Conservation (phyloP, 2,113 vertebrate genomes). For the Budorcas taxicolor region DNA sequence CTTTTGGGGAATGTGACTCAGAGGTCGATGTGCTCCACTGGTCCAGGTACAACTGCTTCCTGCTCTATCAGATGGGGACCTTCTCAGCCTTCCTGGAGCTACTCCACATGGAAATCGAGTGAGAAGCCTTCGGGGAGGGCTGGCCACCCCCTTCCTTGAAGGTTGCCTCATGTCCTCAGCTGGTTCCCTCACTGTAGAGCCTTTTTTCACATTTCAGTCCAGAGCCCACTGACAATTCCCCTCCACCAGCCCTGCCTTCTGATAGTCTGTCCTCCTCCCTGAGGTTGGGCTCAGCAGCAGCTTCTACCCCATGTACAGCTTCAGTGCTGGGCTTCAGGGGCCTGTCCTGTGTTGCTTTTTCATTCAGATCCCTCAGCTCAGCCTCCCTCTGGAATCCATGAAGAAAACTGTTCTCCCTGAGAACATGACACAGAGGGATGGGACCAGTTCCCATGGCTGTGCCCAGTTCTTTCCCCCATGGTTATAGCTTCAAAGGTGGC, state of each 20-base stretch:
- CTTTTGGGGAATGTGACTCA: slow-evolving; percentile 92
- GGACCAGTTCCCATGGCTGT: not conserved
- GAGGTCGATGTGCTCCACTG: slow-evolving; percentile 91
- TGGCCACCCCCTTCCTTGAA: not conserved
- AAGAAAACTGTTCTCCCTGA: not conserved
- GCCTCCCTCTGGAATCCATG: not conserved
- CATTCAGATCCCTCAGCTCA: not conserved
- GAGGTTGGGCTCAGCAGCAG: not conserved
- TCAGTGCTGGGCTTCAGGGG: not conserved
- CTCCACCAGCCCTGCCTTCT: not conserved
- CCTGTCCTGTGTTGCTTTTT: not conserved
- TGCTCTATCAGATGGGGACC: slow-evolving; percentile 94
- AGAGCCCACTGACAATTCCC: not conserved
- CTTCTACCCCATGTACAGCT: not conserved
- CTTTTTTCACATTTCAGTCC: not conserved
- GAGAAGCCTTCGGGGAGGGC: slow-evolving; percentile 10
- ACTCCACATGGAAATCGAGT: slow-evolving; percentile 98
- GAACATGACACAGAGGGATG: not conserved
- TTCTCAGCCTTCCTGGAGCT: slow-evolving; percentile 95
- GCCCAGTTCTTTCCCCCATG: not conserved
- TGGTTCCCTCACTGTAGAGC: not conserved
- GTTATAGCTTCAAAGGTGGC: not conserved
- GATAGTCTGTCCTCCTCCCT: not conserved
- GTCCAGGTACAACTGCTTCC: slow-evolving; percentile 95
- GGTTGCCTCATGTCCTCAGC: not conserved